A percentile compares a stretch with the other conserved stretches of the same genome.
phyloP scores from a whole-genome alignment of 2,113 vertebrate genomes.

The Perognathus longimembris region DNA sequence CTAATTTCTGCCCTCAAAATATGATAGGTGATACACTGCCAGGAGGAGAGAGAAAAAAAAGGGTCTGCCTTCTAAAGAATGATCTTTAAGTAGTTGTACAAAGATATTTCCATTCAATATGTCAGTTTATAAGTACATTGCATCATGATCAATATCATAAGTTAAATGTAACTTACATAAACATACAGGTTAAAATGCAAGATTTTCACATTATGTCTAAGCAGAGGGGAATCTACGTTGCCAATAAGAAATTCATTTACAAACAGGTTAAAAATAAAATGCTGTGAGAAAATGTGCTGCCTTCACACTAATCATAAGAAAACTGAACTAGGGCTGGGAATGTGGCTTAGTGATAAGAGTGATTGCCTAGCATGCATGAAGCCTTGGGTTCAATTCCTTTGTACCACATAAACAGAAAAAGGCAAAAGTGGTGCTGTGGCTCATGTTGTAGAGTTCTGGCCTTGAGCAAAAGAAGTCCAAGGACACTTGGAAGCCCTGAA shows the following conservation, averaged over 20 bases:
- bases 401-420: too few species aligned
- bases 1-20: background rate
- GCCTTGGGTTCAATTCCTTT: too few species aligned
- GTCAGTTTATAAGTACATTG: too few species aligned
- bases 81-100: too few species aligned
- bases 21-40: background rate
- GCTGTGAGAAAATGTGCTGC: background rate
- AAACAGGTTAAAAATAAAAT: background rate
- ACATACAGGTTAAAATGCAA: background rate
- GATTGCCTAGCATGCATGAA: too few species aligned
- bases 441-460: too few species aligned
- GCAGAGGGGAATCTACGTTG: slow-evolving; percentile 21
- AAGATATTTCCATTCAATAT: too few species aligned
- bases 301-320: background rate
- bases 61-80: too few species aligned
- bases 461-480: too few species aligned
- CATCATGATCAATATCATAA: background rate
- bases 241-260: background rate
- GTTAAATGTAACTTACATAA: background rate
- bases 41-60: background rate
- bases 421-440: too few species aligned
- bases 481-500: too few species aligned
- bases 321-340: background rate
- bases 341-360: too few species aligned
- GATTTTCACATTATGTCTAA: background rate